A percentile compares a stretch with the other conserved stretches of the same genome.
phyloP scores from a whole-genome alignment of 2,797 vertebrate species.

The Vireo griseus region DNA sequence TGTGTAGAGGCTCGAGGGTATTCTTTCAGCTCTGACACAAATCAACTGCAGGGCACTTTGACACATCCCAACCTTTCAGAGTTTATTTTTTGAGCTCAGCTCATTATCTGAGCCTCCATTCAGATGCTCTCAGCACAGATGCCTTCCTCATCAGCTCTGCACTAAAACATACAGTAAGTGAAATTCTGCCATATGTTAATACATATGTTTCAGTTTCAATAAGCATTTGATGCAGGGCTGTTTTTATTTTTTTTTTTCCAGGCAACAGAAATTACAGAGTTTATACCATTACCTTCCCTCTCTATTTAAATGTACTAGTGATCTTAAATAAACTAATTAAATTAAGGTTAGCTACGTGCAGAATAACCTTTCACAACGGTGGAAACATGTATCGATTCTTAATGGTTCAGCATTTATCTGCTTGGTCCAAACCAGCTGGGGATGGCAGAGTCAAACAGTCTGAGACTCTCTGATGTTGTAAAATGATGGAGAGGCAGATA shows the following conservation, averaged over 20 bases:
- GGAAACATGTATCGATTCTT: constrained; percentile 15
- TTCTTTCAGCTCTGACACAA: constrained; percentile 36
- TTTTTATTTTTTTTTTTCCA: constrained; percentile 19
- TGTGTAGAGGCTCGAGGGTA: not conserved
- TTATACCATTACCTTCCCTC: constrained; percentile 45
- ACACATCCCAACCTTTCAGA: constrained; percentile 57
- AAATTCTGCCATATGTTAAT: constrained; percentile 78
- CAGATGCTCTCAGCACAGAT: constrained; percentile 68
- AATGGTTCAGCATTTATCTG: constrained; percentile 33
- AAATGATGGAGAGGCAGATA: constrained; percentile 66
- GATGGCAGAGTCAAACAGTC: constrained; percentile 41
- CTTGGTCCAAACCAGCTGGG: constrained; percentile 34
- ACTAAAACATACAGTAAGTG: constrained; percentile 75
- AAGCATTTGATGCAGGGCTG: constrained; percentile 71
- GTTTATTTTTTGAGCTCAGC: constrained; percentile 52
- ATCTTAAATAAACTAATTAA: constrained; percentile 65
- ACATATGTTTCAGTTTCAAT: constrained; percentile 79
- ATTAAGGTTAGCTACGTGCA: constrained; percentile 11
- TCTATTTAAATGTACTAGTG: constrained; percentile 48
- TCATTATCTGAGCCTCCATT: constrained; percentile 69
- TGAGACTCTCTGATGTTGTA: constrained; percentile 56
- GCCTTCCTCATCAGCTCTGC: constrained; percentile 71
- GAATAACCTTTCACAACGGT: constrained; percentile 41
- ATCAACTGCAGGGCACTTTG: constrained; percentile 46
- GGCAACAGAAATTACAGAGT: constrained; percentile 43